phyloP scores from a whole-genome alignment of 2,888 invertebrate genomes.

The Parasteatoda lunata region DNA sequence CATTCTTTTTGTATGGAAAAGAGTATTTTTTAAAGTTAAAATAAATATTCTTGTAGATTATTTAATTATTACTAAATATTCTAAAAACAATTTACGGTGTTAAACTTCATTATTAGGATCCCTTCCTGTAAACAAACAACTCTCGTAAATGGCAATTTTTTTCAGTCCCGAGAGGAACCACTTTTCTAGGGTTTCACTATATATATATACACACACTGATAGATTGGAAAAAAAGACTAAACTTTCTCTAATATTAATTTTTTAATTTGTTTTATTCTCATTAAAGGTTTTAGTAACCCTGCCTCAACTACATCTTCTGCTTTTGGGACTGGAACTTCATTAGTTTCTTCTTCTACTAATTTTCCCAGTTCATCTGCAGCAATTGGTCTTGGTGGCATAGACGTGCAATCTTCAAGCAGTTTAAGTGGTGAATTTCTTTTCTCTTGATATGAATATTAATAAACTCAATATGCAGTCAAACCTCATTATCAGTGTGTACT shows the following conservation, averaged over 20 bases:
- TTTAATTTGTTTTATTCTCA: background rate
- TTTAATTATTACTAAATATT: too few relatives aligned
- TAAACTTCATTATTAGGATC: too few relatives aligned
- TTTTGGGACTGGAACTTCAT: slow-evolving; percentile 51
- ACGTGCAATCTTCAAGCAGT: slow-evolving; percentile 74
- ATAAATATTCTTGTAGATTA: too few relatives aligned
- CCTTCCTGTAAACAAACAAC: too few relatives aligned
- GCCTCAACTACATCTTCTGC: slow-evolving; percentile 1
- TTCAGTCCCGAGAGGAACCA: too few relatives aligned
- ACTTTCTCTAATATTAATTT: background rate
- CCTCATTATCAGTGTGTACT: too few relatives aligned
- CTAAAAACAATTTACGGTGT: too few relatives aligned
- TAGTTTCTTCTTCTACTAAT: slow-evolving; percentile 71
- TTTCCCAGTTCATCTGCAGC: slow-evolving; percentile 74
- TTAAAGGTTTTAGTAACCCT: slow-evolving; percentile 25
- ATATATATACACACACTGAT: background rate
- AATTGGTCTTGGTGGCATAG: slow-evolving; percentile 83
- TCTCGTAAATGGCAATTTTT: too few relatives aligned
- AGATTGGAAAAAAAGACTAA: background rate
- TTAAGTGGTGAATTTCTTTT: slow-evolving; percentile 37
- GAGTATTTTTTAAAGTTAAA: too few relatives aligned
- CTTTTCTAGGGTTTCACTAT: background rate
- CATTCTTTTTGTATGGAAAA: too few relatives aligned
- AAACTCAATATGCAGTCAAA: too few relatives aligned
- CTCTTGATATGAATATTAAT: background rate